phyloP scores from a whole-genome alignment of 2,888 invertebrate genomes.

The Dusona sp. region DNA sequence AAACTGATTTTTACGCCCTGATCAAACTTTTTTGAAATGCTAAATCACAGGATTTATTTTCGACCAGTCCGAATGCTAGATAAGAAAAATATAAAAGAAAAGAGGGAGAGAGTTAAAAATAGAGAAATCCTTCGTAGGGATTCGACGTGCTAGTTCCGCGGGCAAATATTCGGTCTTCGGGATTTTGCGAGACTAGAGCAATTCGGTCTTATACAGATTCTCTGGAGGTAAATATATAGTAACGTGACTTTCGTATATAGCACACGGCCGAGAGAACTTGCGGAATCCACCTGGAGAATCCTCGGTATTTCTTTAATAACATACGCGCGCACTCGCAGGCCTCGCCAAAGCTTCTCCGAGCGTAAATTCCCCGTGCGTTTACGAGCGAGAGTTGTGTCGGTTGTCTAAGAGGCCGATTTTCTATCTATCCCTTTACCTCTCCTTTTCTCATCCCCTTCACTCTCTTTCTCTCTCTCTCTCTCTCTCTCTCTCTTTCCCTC shows the following conservation, averaged over 20 bases:
- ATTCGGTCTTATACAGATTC: slow-evolving; percentile 59
- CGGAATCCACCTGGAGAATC: slow-evolving; percentile 64
- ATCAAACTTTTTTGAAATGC: background rate
- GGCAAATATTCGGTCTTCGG: slow-evolving; percentile 43
- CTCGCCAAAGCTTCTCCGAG: slow-evolving; percentile 54
- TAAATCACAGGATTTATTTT: background rate
- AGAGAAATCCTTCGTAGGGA: slow-evolving; percentile 39
- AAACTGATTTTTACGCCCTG: background rate
- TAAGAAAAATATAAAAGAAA: background rate
- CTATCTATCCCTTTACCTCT: slow-evolving; percentile 13
- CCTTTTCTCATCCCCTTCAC: background rate
- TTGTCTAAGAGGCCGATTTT: slow-evolving; percentile 51
- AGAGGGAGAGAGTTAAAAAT: background rate
- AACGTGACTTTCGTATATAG: slow-evolving; percentile 1
- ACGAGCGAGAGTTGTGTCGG: slow-evolving; percentile 63
- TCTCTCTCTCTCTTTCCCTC: background rate
- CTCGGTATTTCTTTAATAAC: slow-evolving; percentile 70
- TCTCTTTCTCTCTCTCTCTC: slow-evolving; percentile 13
- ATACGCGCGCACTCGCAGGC: slow-evolving; percentile 61
- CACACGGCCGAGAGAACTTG: slow-evolving; percentile 51
- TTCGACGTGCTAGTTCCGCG: slow-evolving; percentile 38
- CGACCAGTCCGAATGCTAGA: background rate
- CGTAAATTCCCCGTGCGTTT: slow-evolving; percentile 66
- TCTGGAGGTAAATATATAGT: slow-evolving; percentile 11
- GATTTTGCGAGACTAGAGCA: slow-evolving; percentile 36